Evolutionary conservation across 2,113 vertebrate genomes (phyloP), one percentile per base, ranked within the genome.

Genomic region (Lonchura striata): DNA sequence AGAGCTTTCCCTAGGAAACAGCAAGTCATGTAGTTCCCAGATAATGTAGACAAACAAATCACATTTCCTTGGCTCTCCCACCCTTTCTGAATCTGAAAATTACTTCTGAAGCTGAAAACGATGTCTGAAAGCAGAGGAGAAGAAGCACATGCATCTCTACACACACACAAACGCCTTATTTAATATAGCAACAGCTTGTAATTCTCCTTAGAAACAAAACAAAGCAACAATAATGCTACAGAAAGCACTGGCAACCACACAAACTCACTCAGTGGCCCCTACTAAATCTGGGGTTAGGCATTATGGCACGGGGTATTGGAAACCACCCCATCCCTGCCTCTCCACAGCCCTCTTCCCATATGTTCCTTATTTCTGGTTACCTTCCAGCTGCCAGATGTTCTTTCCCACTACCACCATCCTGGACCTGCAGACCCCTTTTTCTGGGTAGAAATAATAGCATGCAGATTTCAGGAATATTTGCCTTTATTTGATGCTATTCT

Each of bases 401-500:
- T 74, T 86, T 59, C 96, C 95, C 76, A 70, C 92, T 74, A 96
- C 92, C 95, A 94, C 88, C 88, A 93, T 54, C 71, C 90, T 90
- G 95, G 94, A 97, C 95, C 90, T 93, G 92, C 92, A 95, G 88
- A 91, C 41, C 74, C 44, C 53, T 57, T 95, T 94, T 95, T 91
- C 84, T 92, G 94, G 92, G 84, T 25, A 93, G 92, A 47, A 94
- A 23, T 96, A 96, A 96, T 95, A 95, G 75, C 90, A 53, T 91
- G 75, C 94, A 96, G 94, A 70, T 92, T 95, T 94, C 86, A 83
- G 82, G 90, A 86, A 86, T 96, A 94, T 96, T 93, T 92, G 82
- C 71, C 88, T 96, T 96, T 95, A 97, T 97, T 97, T 95, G 94
- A 95, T 97, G 54, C 90, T 97, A 92, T 96, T 97, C 94, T 90